phyloP scores from a whole-genome alignment of 2,888 invertebrate species.

The Mythimna albipuncta region DNA sequence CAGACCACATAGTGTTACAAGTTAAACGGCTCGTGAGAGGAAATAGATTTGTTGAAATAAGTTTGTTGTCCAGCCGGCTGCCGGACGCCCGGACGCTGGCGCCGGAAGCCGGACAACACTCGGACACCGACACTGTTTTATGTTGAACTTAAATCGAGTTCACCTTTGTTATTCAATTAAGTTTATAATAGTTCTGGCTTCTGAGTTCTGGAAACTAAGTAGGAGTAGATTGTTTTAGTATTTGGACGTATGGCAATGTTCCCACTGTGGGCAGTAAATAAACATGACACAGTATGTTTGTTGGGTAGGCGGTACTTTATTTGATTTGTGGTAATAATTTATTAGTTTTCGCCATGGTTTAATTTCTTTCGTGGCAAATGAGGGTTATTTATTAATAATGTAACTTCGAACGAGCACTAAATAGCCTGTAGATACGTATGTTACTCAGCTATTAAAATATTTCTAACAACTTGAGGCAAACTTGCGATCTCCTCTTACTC shows the following conservation, averaged over 20 bases:
- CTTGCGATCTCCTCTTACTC: conserved; percentile 10
- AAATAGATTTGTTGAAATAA: conserved; percentile 40
- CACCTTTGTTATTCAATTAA: conserved; percentile 24
- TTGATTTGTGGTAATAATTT: too few relatives aligned
- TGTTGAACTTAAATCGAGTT: conserved; percentile 27
- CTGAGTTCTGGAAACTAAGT: neutral
- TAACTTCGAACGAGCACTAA: neutral
- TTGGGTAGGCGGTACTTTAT: too few relatives aligned
- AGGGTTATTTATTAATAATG: neutral
- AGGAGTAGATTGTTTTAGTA: neutral
- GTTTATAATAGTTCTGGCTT: neutral
- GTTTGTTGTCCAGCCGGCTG: conserved; percentile 13
- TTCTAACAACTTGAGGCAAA: neutral
- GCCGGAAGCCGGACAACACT: conserved; percentile 4
- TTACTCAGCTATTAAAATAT: neutral
- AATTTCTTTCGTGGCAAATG: neutral
- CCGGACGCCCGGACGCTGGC: conserved; percentile 20
- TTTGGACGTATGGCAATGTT: neutral
- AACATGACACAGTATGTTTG: neutral
- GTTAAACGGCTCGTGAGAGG: conserved; percentile 27
- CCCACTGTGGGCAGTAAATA: too few relatives aligned
- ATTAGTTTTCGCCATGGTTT: neutral
- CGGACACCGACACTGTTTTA: conserved; percentile 27
- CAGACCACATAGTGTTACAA: conserved; percentile 15
- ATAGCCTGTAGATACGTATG: neutral